These are phyloP conservation scores for Platycheirus albimanus DNA, from an alignment of 2,888 invertebrate species.

Conservation along the genomic window DNA sequence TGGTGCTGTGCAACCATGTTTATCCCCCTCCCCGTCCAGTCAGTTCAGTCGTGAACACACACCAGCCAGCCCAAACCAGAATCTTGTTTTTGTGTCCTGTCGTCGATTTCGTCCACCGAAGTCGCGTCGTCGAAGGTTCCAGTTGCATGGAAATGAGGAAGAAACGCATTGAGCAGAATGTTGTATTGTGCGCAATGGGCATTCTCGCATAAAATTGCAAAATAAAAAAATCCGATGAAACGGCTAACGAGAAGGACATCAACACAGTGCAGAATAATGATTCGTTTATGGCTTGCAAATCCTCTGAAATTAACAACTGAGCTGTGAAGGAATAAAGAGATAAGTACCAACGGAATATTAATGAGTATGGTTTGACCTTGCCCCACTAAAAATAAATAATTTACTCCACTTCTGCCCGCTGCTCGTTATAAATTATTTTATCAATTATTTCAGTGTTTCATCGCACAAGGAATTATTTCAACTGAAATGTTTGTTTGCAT, in stretches of 20 bases:
- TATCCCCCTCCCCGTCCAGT: too few relatives aligned
- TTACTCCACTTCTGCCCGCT: not conserved
- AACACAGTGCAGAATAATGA: constrained; percentile 38
- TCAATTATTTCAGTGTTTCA: constrained; percentile 14
- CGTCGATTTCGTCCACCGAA: constrained; percentile 1
- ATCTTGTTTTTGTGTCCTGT: constrained; percentile 20
- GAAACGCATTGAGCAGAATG: not conserved
- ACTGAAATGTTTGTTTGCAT: not conserved
- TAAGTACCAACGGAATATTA: constrained; percentile 42
- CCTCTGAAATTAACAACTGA: constrained; percentile 12
- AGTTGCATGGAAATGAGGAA: not conserved
- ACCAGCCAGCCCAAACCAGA: not conserved
- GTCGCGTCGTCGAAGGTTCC: too few relatives aligned
- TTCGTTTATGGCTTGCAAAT: constrained; percentile 41
- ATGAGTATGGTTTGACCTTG: constrained; percentile 20
- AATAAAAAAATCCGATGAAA: constrained; percentile 34
- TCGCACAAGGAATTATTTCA: not conserved
- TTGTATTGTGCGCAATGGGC: constrained; percentile 3
- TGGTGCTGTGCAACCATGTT: not conserved
- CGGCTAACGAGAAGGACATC: constrained; percentile 33
- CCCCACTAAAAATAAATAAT: constrained; percentile 9
- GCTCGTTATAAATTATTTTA: constrained; percentile 18
- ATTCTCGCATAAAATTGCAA: constrained; percentile 30
- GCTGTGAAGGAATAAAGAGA: constrained; percentile 17
- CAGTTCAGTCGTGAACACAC: constrained; percentile 10